Evolutionary conservation across 2,797 vertebrate genomes (phyloP), one percentile per base, ranked within the genome.

Genomic region (Enteromius viviparus): DNA sequence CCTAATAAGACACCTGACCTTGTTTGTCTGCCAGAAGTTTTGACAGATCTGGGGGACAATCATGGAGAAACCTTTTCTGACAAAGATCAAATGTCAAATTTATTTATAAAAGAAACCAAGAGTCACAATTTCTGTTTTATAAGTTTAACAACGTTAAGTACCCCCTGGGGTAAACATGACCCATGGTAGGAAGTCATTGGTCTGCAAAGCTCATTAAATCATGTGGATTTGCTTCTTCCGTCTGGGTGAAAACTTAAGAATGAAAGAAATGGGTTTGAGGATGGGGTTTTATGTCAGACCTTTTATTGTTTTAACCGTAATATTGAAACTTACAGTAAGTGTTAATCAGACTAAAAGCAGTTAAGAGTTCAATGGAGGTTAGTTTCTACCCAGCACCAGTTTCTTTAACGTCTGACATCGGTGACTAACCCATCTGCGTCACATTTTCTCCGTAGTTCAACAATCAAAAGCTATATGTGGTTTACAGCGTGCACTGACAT

Each of bases 401-500:
- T 53, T 74, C 10, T 34, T 6, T 34, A 51, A 74, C 21, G 17
- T 42, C 45, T 70, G 51, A 55, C 1, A 6, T 70, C 23, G 19
- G 10, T 81, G 53, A 62, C 51, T 74, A 37, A 74, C 1, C 68
- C 69, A 62, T 81, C 49, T 78, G 55, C 26, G 17, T 64, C 49
- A 81, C 53, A 26, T 72, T 19, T 19, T 47, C 29, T 49, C 55
- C 4, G 0, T 65, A 74, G 6, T 17, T 49, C 80, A 65, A 23
- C 32, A 26, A 65, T 37, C 34, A 47, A 47, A 51, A 53, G 19
- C 51, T 64, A 37, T 34, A 32, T 65, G 49, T 64, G 12, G 45
- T 86, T 83, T 62, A 71, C 51, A 78, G 72, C 66, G 70, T 47
- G 42, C 32, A 58, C 65, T 60, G 60, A 37, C 81, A 71, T 85